Evolutionary conservation across 1,140 invertebrate species (phyloP), one percentile per base, ranked within the genome.

Genomic region (Dendroctonus valens): DNA sequence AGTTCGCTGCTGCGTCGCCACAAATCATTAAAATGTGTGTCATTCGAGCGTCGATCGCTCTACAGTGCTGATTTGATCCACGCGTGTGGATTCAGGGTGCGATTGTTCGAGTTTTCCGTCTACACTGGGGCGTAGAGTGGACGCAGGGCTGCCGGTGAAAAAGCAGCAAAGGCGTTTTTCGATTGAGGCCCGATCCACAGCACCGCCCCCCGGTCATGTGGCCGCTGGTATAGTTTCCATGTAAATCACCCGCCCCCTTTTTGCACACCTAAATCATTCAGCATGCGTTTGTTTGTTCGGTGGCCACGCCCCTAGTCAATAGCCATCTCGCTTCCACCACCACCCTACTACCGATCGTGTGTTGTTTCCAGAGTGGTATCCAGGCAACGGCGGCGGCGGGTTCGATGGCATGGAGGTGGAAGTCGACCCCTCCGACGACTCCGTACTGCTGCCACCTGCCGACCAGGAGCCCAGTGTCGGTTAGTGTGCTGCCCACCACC

Each of bases 331-430:
- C 9, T 46, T 46, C 9, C 44, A 46, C 12, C 12, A 2, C 12
- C 9, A 46, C 44, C 9, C 12, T 8, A 44, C 7, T n/a, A 44
- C 42, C 7, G 7, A 12, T 46, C 12, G 44, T 46, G 8, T 52
- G 50, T 9, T 52, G 9, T 15, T 52, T 52, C 38, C 12, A 52
- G 50, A 52, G n/a, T 52, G 50, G 50, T 40, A 55, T 11, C 26
- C 26, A 26, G 26, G 26, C 26, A 55, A 11, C 15, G 53, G 53
- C 41, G 11, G 41, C 39, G 26, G 53, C 11, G 53, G 53, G 39
- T 55, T 55, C 39, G 8, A 55, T 55, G 53, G 53, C 53, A 55
- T 55, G 53, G 53, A 55, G 41, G 53, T 55, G 53, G 53, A 55
- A 55, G 41, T 55, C n/a, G 8, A 40, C 11, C 11, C 38, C 11